Evolutionary conservation across 2,113 vertebrate species (phyloP), one percentile per base, ranked within the genome.

Genomic region (Baryphthengus martii): DNA sequence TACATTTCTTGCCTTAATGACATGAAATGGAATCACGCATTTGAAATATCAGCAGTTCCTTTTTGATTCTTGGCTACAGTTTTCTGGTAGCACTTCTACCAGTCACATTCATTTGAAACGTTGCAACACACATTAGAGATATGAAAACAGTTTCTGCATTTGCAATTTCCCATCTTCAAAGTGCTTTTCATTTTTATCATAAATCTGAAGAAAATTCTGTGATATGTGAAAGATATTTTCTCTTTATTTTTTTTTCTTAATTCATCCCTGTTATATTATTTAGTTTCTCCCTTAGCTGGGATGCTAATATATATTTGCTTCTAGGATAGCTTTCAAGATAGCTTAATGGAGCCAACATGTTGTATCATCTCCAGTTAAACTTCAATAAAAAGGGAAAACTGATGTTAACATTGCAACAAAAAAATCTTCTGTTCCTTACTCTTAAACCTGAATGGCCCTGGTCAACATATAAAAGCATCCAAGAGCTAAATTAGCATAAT

Each of bases 11-110:
- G 1, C 37, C 67, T 85, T 68, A 96, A 89, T 94, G 55, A 63
- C 85, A 86, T 33, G 88, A 80, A 96, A 82, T 70, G 40, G 93
- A 91, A 84, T 40, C 70, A 39, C 90, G 88, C 37, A 20, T 90
- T 97, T 97, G 62, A 93, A 97, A 92, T 83, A 75, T 80, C 67
- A 72, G 25, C 47, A 72, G 35, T 59, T 31, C 35, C 13, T 71
- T 94, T 93, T 78, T 93, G 50, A 89, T 79, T 79, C 42, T 67
- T 89, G 62, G 58, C 37, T 10, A 3, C 66, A 42, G 52, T 74
- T 85, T 90, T 87, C 83, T 76, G 89, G 82, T 85, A 91, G 85
- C 59, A 49, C 85, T 97, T 97, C 96, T 58, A 92, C 97, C 96
- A 97, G 53, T 84, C 90, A 88, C 49, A 95, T 79, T 67, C 44